phyloP scores from a whole-genome alignment of 2,113 vertebrate genomes.

The Aplodontia rufa region DNA sequence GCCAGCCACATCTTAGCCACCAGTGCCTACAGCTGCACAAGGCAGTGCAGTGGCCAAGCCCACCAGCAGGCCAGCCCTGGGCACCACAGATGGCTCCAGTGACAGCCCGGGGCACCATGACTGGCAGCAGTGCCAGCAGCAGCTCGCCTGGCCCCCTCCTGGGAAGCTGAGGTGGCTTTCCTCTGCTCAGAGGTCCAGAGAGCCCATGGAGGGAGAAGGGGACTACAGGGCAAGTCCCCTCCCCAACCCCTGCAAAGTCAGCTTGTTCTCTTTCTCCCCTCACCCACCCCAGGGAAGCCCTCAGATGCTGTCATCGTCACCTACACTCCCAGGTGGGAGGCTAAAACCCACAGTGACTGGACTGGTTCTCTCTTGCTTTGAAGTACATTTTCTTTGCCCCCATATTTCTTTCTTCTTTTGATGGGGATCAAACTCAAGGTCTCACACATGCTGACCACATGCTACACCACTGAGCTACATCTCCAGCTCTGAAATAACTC shows the following conservation, averaged over 20 bases:
- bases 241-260: too few species aligned
- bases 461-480: background rate
- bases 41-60: background rate
- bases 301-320: background rate
- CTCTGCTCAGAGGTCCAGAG: background rate
- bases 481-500: background rate
- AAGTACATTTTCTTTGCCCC: background rate
- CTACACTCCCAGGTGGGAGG: background rate
- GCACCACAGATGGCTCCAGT: background rate
- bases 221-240: background rate
- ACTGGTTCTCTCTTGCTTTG: background rate
- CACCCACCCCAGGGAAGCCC: background rate
- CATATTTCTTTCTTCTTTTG: background rate
- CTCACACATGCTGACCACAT: too few species aligned
- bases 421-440: background rate
- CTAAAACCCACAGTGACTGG: background rate
- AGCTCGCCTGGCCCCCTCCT: background rate
- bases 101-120: accelerated
- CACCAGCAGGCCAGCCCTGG: accelerated
- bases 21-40: background rate
- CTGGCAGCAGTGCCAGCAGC: background rate
- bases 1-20: background rate
- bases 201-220: background rate
- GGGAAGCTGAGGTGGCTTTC: background rate
- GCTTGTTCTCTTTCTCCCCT: background rate